These are phyloP conservation scores for Triplophysa yarkandensis DNA, from an alignment of 2,797 vertebrate species.

Conservation along the genomic window DNA sequence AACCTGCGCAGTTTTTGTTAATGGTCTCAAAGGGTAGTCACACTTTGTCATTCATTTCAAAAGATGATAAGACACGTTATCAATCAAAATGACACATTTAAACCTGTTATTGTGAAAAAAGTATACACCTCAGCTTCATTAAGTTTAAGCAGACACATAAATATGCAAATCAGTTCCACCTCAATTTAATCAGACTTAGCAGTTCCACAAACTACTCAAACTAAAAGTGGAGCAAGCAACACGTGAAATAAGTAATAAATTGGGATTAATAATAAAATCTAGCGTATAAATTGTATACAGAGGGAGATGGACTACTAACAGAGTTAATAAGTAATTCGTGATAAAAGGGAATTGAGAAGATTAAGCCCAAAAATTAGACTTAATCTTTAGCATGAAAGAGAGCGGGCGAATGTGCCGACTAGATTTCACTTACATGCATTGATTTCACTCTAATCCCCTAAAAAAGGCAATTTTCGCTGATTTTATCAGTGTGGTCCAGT, in stretches of 20 bases:
- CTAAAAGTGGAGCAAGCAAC: not conserved
- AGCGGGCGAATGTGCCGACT: not conserved
- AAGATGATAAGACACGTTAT: too few species aligned
- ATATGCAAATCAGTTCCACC: too few species aligned
- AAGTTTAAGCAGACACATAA: too few species aligned
- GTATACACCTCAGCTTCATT: too few species aligned
- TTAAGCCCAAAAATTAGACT: slow-evolving; percentile 31
- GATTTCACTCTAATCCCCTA: slow-evolving; percentile 18
- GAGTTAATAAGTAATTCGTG: slow-evolving; percentile 17
- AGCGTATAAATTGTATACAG: not conserved
- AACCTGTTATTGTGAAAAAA: too few species aligned
- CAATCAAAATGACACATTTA: too few species aligned
- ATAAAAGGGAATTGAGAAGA: slow-evolving; percentile 23
- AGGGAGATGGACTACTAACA: slow-evolving; percentile 5
- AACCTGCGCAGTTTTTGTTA: not conserved
- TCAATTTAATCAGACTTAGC: too few species aligned
- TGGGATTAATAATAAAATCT: not conserved
- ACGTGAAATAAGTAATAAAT: not conserved
- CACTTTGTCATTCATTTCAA: too few species aligned
- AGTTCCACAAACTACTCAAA: too few species aligned
- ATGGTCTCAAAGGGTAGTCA: not conserved
- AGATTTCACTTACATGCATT: slow-evolving; percentile 40
- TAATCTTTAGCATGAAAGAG: slow-evolving; percentile 15
- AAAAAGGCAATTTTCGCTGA: slow-evolving; percentile 27
- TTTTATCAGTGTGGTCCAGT: slow-evolving; percentile 19